phyloP scores from a whole-genome alignment of 1,140 invertebrate species.

The Tetranychus cinnabarinus region DNA sequence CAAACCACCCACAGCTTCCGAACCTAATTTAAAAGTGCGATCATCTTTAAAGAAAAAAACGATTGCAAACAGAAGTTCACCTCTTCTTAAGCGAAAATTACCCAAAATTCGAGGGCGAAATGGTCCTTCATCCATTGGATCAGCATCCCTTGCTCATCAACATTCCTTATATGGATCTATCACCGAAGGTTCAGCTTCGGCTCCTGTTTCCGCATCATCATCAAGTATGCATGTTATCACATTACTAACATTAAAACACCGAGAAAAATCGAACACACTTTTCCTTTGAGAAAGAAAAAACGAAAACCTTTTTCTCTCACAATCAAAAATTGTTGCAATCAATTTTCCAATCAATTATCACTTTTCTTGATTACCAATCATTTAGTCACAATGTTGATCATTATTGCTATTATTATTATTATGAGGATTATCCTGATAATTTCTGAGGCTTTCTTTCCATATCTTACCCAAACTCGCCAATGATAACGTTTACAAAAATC shows the following conservation, averaged over 20 bases:
- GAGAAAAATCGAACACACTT: too few relatives aligned
- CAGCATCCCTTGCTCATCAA: background rate
- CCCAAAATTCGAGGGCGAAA: background rate
- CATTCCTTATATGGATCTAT: background rate
- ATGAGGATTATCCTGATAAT: too few relatives aligned
- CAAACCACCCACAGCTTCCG: conserved; percentile 47
- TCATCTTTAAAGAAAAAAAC: conserved; percentile 67
- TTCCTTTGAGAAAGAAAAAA: too few relatives aligned
- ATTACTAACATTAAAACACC: background rate
- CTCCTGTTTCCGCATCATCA: background rate
- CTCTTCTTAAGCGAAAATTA: conserved; percentile 49
- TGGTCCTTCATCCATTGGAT: background rate
- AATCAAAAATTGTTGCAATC: too few relatives aligned
- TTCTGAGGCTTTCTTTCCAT: too few relatives aligned
- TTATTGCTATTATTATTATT: too few relatives aligned
- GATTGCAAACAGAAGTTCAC: conserved; percentile 58
- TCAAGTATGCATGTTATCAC: background rate
- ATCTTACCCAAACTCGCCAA: too few relatives aligned
- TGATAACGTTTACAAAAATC: too few relatives aligned
- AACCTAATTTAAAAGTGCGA: conserved; percentile 88
- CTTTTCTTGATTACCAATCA: too few relatives aligned
- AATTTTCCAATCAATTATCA: too few relatives aligned
- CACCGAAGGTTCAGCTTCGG: background rate
- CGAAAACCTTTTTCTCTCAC: too few relatives aligned
- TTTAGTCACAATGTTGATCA: too few relatives aligned